Evolutionary conservation across 2,888 invertebrate species (phyloP), one percentile per base, ranked within the genome.

Genomic region (Pocota personata): DNA sequence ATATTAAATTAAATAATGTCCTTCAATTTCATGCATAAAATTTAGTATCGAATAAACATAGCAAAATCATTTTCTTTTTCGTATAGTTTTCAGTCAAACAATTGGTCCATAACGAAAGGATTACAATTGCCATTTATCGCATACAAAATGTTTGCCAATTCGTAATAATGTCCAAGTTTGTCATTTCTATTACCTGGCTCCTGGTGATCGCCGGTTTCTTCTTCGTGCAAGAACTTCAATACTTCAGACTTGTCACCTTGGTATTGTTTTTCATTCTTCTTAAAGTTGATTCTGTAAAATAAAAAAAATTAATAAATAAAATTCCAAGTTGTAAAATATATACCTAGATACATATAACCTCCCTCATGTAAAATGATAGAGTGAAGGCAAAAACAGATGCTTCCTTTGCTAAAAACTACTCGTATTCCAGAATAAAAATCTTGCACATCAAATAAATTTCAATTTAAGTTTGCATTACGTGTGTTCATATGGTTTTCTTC

Each of bases 231-330:
- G 94, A 97, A 97, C 93, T 97, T 97, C 93, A 97, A 96, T 40
- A 98, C 98, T 89, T 97, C 97, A 90, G 97, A 97, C 91, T 97
- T 97, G 89, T 96, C 95, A 75, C 96, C 94, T 90, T 97, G 96
- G 93, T 97, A 97, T 88, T 95, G 95, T 93, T 96, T 97, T 92
- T 98, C 98, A 93, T 97, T 98, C 93, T 98, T 98, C 95, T 98
- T 98, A 94, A 98, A 98, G 93, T 98, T 98, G 35, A 98, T 98
- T 90, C 98, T 98, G 93, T 7, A 89, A 72, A 64, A 64, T 2
- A 30, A 27, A 32, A 76, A 75, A 64, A 19, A 12, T 12, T 57
- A 16, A 12, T 12, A 8, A 24, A 32, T 2, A 8, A 0, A 1
- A 19, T n/a, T 12, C 55, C 27, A 8, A 0, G 8, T 1, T 35